Conservation (phyloP, 2,797 vertebrate species). For the Anniella stebbinsi region DNA sequence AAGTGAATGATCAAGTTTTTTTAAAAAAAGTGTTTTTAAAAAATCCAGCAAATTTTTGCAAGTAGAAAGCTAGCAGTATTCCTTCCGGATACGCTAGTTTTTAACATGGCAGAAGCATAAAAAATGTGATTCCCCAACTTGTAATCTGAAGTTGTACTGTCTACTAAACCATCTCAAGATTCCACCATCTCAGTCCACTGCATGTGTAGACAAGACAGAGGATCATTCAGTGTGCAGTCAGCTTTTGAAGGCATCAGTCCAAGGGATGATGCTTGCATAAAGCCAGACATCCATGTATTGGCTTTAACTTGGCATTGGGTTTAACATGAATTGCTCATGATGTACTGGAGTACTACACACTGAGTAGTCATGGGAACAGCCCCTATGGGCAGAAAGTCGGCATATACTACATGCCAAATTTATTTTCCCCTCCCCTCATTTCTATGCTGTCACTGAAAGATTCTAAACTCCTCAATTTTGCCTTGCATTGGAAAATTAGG, state of each 20-base stretch:
- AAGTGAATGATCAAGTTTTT: neutral
- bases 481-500: neutral
- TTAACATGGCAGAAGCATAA: neutral
- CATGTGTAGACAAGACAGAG: neutral
- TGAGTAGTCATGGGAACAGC: neutral
- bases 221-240: neutral
- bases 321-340: neutral
- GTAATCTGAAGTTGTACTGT: neutral
- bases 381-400: no score
- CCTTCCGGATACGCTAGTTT: neutral
- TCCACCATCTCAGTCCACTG: neutral
- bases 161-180: no score
- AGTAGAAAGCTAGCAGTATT: neutral
- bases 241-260: neutral
- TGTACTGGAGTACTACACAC: neutral
- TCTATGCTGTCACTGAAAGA: neutral
- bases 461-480: neutral
- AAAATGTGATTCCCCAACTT: neutral
- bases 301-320: neutral
- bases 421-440: neutral
- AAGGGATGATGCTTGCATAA: neutral
- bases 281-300: neutral
- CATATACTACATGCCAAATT: neutral
- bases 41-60: neutral
- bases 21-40: no score